Evolutionary conservation across 2,888 invertebrate genomes (phyloP).

Genomic region (Drosophila mimica): DNA sequence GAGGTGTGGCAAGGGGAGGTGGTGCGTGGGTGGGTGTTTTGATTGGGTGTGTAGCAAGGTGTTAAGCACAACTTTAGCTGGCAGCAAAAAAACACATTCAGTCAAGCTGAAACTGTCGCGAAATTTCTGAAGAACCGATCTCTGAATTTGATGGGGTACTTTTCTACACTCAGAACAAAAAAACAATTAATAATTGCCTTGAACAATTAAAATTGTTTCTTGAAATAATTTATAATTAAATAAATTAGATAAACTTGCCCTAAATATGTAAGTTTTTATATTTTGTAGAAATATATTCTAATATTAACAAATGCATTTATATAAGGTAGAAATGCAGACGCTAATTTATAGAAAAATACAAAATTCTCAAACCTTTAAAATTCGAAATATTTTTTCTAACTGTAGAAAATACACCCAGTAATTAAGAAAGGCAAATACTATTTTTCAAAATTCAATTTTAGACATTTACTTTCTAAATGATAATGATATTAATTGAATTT

Average conservation of each 20-base stretch:
- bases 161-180: not conserved
- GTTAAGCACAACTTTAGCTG: slow-evolving; percentile 38
- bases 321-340: not conserved
- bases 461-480: not conserved
- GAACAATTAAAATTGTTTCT: not conserved
- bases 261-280: too few species aligned
- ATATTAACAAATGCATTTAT: not conserved
- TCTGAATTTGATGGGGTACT: not conserved
- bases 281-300: too few species aligned
- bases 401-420: not conserved
- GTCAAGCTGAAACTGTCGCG: slow-evolving; percentile 73
- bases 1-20: slow-evolving; percentile 21
- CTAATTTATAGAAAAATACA: not conserved
- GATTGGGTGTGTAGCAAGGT: slow-evolving; percentile 6
- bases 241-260: too few species aligned
- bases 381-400: not conserved
- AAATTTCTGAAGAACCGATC: not conserved
- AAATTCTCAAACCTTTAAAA: not conserved
- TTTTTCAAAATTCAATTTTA: not conserved
- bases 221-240: too few species aligned
- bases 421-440: not conserved
- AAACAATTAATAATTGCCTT: not conserved
- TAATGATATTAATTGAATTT: too few species aligned
- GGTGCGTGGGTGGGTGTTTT: not conserved
- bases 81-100: slow-evolving; percentile 65